A percentile compares a stretch with the other conserved stretches of the same genome.
Evolutionary conservation across 1,140 invertebrate species (phyloP).

Genomic region (Euwallacea fornicatus): DNA sequence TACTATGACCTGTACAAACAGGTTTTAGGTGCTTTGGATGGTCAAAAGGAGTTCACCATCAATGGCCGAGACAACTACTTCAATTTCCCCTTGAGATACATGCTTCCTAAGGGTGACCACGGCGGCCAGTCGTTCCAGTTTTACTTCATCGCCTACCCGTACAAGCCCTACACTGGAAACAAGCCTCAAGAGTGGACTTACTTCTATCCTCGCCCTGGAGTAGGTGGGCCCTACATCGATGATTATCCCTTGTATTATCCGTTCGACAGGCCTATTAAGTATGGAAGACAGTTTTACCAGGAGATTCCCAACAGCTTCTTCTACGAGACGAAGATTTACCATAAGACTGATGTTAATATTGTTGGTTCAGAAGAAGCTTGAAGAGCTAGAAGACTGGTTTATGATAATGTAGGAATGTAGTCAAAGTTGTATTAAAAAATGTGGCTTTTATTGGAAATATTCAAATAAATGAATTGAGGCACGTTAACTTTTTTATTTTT

Average conservation of each 20-base stretch:
- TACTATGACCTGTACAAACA: conserved; percentile 61
- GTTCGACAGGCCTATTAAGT: conserved; percentile 53
- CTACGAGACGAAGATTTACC: conserved; percentile 56
- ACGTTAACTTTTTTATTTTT: too few species aligned
- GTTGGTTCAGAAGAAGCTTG: too few species aligned
- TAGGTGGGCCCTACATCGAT: conserved; percentile 47
- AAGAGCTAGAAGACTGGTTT: too few species aligned
- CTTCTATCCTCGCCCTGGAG: conserved; percentile 53
- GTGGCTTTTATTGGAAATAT: too few species aligned
- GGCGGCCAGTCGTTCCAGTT: conserved; percentile 66
- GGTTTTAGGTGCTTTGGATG: conserved; percentile 59
- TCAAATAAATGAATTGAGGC: too few species aligned
- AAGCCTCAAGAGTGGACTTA: conserved; percentile 35
- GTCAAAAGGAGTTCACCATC: conserved; percentile 55
- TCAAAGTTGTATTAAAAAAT: too few species aligned
- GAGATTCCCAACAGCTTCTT: conserved; percentile 54
- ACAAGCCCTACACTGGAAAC: conserved; percentile 43
- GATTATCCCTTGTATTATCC: conserved; percentile 53
- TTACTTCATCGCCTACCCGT: conserved; percentile 65
- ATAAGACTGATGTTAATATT: conserved; percentile 53
- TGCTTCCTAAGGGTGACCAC: conserved; percentile 68
- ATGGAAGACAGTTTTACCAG: conserved; percentile 51
- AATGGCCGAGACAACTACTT: conserved; percentile 58
- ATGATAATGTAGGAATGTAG: too few species aligned
- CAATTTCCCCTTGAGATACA: conserved; percentile 44